Conservation (phyloP, 2,888 invertebrate genomes). For the Ctena decussata region DNA sequence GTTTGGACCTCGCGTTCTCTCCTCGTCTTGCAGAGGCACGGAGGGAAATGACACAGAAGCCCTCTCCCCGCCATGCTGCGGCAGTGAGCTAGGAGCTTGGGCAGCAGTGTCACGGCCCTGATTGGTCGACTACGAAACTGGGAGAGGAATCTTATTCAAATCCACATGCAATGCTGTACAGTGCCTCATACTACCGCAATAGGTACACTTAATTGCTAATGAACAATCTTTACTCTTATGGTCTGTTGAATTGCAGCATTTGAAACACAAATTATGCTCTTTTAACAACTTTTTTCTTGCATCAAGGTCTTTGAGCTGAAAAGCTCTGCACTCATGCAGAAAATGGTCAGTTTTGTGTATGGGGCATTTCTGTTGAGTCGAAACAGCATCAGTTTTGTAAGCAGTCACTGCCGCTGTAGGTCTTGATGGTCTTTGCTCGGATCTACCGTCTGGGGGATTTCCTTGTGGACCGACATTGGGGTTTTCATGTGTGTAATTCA, state of each 20-base stretch:
- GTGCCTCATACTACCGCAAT: constrained; percentile 16
- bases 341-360: neutral
- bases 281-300: neutral
- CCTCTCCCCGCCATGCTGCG: constrained; percentile 36
- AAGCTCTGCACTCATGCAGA: constrained; percentile 9
- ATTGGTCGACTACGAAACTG: neutral
- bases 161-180: constrained; percentile 25
- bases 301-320: neutral
- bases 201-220: neutral
- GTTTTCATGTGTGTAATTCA: neutral
- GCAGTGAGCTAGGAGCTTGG: neutral
- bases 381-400: neutral
- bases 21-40: constrained; percentile 33
- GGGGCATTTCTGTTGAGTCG: neutral
- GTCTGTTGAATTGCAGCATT: constrained; percentile 3
- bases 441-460: neutral
- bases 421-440: neutral
- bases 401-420: neutral
- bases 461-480: neutral
- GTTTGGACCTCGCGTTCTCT: constrained; percentile 49
- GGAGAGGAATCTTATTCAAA: neutral
- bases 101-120: neutral
- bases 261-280: constrained; percentile 19
- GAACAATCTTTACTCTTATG: constrained; percentile 4
- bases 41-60: neutral